phyloP scores from a whole-genome alignment of 2,888 invertebrate species.

The Dimorphilus gyrociliatus region DNA sequence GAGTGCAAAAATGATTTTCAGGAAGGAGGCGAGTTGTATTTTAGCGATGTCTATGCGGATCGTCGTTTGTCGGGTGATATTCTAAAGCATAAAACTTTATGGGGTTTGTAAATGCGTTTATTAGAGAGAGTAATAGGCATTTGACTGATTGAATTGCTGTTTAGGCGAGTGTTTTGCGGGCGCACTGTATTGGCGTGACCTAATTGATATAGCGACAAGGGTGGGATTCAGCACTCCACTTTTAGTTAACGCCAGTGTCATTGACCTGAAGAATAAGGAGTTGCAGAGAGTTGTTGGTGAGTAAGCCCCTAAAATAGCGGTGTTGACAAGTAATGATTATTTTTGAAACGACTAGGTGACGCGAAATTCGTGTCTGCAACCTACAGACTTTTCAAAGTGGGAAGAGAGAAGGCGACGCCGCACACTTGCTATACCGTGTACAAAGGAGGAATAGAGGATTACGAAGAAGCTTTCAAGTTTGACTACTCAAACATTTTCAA shows the following conservation, averaged over 20 bases:
- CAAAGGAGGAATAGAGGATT: conserved; percentile 3
- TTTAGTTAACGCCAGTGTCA: conserved; percentile 16
- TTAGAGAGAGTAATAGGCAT: conserved; percentile 1
- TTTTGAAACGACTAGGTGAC: no score
- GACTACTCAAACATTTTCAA: conserved; percentile 6
- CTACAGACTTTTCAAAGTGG: conserved; percentile 27
- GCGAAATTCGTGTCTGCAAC: conserved; percentile 25
- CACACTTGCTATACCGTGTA: conserved; percentile 5
- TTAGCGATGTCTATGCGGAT: conserved; percentile 29
- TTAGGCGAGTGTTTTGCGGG: conserved; percentile 27
- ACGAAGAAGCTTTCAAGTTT: conserved; percentile 4
- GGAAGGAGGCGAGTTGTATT: conserved; percentile 29
- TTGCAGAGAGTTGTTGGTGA: conserved; percentile 19
- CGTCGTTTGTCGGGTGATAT: conserved; percentile 15
- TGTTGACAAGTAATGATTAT: no score
- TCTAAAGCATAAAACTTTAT: conserved; percentile 21
- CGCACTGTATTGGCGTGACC: conserved; percentile 22
- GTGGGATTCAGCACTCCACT: conserved; percentile 22
- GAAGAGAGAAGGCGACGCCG: conserved; percentile 5
- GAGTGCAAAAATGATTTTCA: conserved; percentile 7
- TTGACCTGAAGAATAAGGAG: conserved; percentile 16
- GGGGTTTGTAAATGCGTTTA: conserved; percentile 16
- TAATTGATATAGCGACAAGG: conserved; percentile 17
- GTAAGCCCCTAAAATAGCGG: no score
- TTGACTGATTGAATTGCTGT: background rate